Base-by-base conservation (phyloP, 2,797 vertebrate species). In the Lithobates sylvaticus region DNA sequence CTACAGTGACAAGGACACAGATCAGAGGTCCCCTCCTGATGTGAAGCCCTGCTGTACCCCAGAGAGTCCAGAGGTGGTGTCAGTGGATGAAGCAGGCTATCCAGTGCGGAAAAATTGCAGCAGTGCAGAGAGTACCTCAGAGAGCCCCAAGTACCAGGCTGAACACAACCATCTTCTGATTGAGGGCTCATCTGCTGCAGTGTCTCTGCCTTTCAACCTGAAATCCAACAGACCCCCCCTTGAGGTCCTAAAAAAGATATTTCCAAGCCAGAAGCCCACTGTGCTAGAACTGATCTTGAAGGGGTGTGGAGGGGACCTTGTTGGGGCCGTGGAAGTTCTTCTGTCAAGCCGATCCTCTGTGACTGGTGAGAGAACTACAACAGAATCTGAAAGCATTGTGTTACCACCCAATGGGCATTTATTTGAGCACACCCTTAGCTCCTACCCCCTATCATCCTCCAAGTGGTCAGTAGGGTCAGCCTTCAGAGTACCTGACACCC, bases 381-480 rank as follows among this genome's bases (percentile, higher is more conserved):
- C 94, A 0, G 96, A 96, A 71, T 69, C 95, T 0, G 97, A 98
- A 27, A 86, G 95, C 34, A 92, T 98, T 3, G 91, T 96, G 88
- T 88, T 99, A 85, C 97, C 97, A 16, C 91, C 97, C 21, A 97
- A 93, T 0, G 96, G 97, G 91, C 97, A 98, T 88, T 92, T 98
- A 86, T 97, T 99, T 58, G 98, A 99, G 91, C 97, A 96, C 90
- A 93, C 96, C 0, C 89, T 99, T 89, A 94, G 96, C 89, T 96
- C 98, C 2, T 99, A 98, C 36, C 97, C 98, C 5, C 92, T 97
- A 78, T 94, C 97, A 21, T 96, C 97, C 32, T 96, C 97, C 82
- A 99, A 99, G 88, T 99, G 98, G 98, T 99, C 98, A 0, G 97
- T 99, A 88, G 98, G 98, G 81, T 99, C 98, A 0, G 98, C 98